Conservation (phyloP, 2,888 invertebrate genomes). For the Amitus sp. region DNA sequence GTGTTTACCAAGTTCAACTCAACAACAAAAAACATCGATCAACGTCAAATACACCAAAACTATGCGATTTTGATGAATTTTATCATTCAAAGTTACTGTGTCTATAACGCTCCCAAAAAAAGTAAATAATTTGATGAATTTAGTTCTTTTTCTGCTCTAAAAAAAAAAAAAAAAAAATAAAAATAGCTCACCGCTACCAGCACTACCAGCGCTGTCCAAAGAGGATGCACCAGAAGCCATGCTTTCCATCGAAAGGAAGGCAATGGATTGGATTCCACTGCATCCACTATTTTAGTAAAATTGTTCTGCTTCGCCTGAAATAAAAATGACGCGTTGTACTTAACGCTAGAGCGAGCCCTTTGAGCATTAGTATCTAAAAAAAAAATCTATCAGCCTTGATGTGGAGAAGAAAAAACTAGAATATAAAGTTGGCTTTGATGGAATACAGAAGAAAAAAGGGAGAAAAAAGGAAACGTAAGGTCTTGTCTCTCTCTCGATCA, state of each 20-base stretch:
- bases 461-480: too few species aligned
- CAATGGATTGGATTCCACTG: slow-evolving; percentile 34
- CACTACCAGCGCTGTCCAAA: slow-evolving; percentile 81
- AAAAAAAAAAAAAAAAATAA: slow-evolving; percentile 3
- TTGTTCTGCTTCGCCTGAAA: slow-evolving; percentile 54
- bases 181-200: slow-evolving; percentile 74
- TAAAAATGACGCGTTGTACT: slow-evolving; percentile 53
- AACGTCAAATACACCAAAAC: too few species aligned
- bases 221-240: slow-evolving; percentile 85
- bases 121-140: too few species aligned
- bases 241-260: slow-evolving; percentile 54
- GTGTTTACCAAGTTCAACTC: too few species aligned
- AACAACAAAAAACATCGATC: too few species aligned
- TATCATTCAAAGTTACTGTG: too few species aligned
- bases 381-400: slow-evolving; percentile 19
- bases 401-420: slow-evolving; percentile 14
- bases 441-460: too few species aligned
- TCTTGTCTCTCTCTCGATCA: too few species aligned
- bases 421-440: too few species aligned
- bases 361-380: slow-evolving; percentile 50
- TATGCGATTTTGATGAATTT: too few species aligned
- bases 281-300: slow-evolving; percentile 45
- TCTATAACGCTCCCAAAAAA: too few species aligned
- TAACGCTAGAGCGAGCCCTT: slow-evolving; percentile 57
- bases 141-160: too few species aligned